A percentile compares a stretch with the other conserved stretches of the same genome.
Conservation (phyloP, 2,888 invertebrate genomes). For the Hybos culiciformis region DNA sequence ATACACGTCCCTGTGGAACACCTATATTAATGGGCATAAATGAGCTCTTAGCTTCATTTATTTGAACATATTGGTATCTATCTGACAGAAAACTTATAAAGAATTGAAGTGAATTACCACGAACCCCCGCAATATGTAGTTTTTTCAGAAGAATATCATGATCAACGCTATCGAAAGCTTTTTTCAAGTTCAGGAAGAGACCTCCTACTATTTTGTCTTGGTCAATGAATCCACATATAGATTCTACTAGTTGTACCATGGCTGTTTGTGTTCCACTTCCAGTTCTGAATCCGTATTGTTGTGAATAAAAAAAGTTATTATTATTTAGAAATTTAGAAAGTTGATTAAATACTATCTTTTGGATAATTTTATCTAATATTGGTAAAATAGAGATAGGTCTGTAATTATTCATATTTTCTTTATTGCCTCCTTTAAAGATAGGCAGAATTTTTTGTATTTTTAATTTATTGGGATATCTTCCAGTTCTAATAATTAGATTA, state of each 20-base stretch:
- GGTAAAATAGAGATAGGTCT: slow-evolving; percentile 7
- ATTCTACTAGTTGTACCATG: too few species aligned
- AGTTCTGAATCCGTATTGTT: neutral
- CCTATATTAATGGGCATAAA: neutral
- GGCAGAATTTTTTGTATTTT: slow-evolving; percentile 2
- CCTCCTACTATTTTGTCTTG: too few species aligned
- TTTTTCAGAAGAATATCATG: neutral
- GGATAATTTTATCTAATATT: slow-evolving; percentile 1
- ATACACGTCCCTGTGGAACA: neutral
- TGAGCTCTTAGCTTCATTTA: neutral
- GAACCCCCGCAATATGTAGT: neutral
- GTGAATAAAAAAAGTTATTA: neutral
- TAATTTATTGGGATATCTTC: neutral
- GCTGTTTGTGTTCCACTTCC: too few species aligned
- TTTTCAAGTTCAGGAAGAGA: neutral
- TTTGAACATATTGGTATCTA: neutral
- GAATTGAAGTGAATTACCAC: neutral
- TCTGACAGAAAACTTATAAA: neutral
- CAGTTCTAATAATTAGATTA: neutral
- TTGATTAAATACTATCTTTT: neutral
- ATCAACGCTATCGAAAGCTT: neutral
- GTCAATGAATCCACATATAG: too few species aligned
- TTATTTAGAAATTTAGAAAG: neutral
- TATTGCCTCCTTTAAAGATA: slow-evolving; percentile 2
- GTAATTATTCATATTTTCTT: slow-evolving; percentile 1